These are phyloP conservation scores for Zaprionus gabonicus DNA, from an alignment of 1,140 invertebrate species.

Conservation along the genomic window DNA sequence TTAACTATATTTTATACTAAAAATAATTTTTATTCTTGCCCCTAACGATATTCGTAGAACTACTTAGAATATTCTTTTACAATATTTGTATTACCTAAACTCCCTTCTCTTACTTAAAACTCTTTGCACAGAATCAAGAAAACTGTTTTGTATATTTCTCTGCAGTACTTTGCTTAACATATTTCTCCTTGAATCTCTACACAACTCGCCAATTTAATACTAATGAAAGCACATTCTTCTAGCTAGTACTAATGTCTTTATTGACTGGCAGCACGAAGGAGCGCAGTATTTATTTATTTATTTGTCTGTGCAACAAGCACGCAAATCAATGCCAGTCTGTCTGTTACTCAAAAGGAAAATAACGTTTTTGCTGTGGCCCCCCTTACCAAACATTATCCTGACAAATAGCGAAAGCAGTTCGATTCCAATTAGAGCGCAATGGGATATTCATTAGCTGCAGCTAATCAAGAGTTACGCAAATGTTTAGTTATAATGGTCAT, in stretches of 20 bases:
- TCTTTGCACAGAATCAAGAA: too few relatives aligned
- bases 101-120: too few relatives aligned
- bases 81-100: too few relatives aligned
- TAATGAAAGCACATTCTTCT: too few relatives aligned
- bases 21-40: too few relatives aligned
- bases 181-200: background rate
- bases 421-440: slow-evolving; percentile 27
- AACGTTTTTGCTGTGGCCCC: background rate
- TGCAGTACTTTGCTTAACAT: background rate
- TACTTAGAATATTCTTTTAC: too few relatives aligned
- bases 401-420: background rate
- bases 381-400: background rate
- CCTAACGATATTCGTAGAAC: too few relatives aligned
- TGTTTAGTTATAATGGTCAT: slow-evolving; percentile 43
- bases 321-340: background rate
- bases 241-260: background rate
- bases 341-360: background rate
- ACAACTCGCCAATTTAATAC: too few relatives aligned
- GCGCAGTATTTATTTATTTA: slow-evolving; percentile 1
- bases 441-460: slow-evolving; percentile 27
- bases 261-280: background rate
- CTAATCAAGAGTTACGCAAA: slow-evolving; percentile 35
- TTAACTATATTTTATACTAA: background rate
- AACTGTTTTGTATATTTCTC: too few relatives aligned
- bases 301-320: background rate